Evolutionary conservation across 2,888 invertebrate species (phyloP).

Genomic region (Hybos culiciformis): DNA sequence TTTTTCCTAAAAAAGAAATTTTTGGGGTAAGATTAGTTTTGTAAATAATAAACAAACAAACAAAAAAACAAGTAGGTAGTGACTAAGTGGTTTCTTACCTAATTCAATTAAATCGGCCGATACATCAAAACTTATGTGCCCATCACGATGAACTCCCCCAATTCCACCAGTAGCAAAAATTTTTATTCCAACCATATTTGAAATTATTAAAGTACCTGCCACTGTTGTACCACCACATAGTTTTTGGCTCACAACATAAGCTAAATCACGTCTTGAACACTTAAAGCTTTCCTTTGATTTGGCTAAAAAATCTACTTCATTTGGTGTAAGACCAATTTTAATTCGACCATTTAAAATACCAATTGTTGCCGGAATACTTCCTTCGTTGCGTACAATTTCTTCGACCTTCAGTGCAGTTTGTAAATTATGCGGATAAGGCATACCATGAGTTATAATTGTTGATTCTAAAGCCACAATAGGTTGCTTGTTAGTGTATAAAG

Average conservation of each 20-base stretch:
- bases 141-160: constrained; percentile 87
- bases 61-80: too few species aligned
- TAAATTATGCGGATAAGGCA: constrained; percentile 88
- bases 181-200: constrained; percentile 66
- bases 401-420: constrained; percentile 74
- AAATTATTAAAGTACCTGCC: constrained; percentile 80
- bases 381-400: constrained; percentile 54
- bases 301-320: constrained; percentile 54
- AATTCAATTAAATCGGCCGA: constrained; percentile 91
- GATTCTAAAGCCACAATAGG: constrained; percentile 93
- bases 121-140: constrained; percentile 74
- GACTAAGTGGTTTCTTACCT: too few species aligned
- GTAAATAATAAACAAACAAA: too few species aligned
- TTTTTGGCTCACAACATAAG: constrained; percentile 54
- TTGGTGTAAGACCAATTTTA: constrained; percentile 56
- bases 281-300: constrained; percentile 45
- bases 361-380: constrained; percentile 83
- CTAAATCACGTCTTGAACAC: constrained; percentile 76
- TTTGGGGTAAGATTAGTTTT: too few species aligned
- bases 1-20: too few species aligned
- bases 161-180: constrained; percentile 89
- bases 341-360: constrained; percentile 74
- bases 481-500: constrained; percentile 43
- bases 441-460: constrained; percentile 95
- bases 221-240: constrained; percentile 90